Evolutionary conservation across 2,888 invertebrate species (phyloP).

Genomic region (Tyria jacobaeae): DNA sequence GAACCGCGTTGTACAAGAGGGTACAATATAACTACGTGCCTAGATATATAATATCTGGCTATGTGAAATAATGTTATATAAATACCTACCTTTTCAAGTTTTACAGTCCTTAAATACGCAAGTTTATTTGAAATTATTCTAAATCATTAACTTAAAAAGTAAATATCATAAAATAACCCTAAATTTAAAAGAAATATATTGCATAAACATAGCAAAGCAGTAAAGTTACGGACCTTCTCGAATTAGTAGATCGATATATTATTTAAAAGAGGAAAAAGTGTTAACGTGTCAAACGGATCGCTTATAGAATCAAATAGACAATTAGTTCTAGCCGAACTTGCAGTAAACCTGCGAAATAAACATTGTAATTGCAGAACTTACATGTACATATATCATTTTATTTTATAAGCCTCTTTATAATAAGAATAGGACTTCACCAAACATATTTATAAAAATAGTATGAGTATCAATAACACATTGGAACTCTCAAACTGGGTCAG

Average conservation of each 20-base stretch:
- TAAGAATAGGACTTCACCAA: constrained; percentile 1
- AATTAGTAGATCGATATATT: too few species aligned
- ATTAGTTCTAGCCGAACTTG: background rate
- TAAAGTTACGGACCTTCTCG: too few species aligned
- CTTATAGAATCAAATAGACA: background rate
- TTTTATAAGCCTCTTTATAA: background rate
- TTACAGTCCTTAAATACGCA: background rate
- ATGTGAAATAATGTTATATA: background rate
- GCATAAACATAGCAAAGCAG: too few species aligned
- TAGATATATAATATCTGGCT: background rate
- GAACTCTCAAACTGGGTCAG: constrained; percentile 75
- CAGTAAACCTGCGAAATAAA: background rate
- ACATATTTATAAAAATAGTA: constrained; percentile 15
- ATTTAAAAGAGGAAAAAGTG: too few species aligned
- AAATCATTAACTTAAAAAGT: background rate
- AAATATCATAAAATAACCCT: too few species aligned
- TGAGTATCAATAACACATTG: constrained; percentile 46
- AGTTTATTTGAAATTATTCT: background rate
- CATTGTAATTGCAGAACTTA: too few species aligned
- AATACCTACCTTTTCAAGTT: background rate
- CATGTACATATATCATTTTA: background rate
- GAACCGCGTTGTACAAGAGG: constrained; percentile 17
- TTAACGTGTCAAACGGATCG: too few species aligned
- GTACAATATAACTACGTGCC: constrained; percentile 3
- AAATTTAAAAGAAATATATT: too few species aligned